A percentile compares a stretch with the other conserved stretches of the same genome.
phyloP scores from a whole-genome alignment of 2,888 invertebrate genomes.

The Drosophila pseudotalamancana region DNA sequence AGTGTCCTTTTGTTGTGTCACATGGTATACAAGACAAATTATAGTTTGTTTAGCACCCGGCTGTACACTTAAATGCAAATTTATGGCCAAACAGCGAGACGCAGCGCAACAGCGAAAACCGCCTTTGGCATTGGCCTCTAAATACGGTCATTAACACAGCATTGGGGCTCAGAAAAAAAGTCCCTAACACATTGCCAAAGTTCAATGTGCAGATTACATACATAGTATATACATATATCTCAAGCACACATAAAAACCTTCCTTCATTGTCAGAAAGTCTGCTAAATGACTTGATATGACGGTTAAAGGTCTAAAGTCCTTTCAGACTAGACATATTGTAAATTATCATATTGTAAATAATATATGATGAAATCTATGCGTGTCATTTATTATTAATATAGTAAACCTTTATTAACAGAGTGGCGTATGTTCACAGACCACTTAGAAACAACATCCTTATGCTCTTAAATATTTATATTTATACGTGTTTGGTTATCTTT shows the following conservation, averaged over 20 bases:
- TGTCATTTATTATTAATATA: too few species aligned
- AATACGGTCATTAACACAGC: slow-evolving; percentile 23
- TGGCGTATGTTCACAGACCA: too few species aligned
- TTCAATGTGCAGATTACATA: slow-evolving; percentile 24
- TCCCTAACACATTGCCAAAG: neutral
- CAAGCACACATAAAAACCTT: neutral
- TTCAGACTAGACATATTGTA: neutral
- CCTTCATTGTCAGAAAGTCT: neutral
- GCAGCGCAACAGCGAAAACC: neutral
- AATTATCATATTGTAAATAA: neutral
- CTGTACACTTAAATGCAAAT: slow-evolving; percentile 64
- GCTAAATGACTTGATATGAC: neutral
- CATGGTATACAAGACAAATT: slow-evolving; percentile 73
- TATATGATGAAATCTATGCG: too few species aligned
- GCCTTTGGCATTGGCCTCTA: slow-evolving; percentile 15
- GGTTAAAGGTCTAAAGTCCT: too few species aligned
- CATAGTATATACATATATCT: slow-evolving; percentile 21
- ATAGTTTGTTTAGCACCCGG: slow-evolving; percentile 59
- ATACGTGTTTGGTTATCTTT: too few species aligned
- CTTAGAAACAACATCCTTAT: too few species aligned
- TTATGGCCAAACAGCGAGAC: slow-evolving; percentile 44
- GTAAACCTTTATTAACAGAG: too few species aligned
- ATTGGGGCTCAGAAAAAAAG: neutral
- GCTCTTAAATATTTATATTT: too few species aligned
- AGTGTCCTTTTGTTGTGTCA: slow-evolving; percentile 58